A percentile compares a stretch with the other conserved stretches of the same genome.
phyloP scores from a whole-genome alignment of 2,113 vertebrate species.

The Blennius ocellaris region DNA sequence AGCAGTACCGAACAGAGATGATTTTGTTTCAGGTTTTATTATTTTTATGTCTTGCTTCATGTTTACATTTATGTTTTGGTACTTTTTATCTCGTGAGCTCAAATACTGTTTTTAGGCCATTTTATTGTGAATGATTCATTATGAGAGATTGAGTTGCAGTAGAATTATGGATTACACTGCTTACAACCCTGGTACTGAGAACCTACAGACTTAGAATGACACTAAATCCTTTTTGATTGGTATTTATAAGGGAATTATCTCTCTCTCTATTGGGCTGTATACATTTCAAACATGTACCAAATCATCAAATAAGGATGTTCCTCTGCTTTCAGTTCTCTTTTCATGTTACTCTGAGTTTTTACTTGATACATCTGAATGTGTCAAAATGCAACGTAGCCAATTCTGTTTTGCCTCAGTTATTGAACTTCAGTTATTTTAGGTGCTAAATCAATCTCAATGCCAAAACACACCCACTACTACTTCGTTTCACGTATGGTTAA shows the following conservation, averaged over 20 bases:
- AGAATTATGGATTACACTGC: too few species aligned
- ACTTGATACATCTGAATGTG: not conserved
- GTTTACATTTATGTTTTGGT: not conserved
- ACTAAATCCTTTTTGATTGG: too few species aligned
- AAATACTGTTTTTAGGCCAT: not conserved
- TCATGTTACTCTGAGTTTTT: not conserved
- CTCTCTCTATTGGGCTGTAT: too few species aligned
- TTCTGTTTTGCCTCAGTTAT: slow-evolving; percentile 12
- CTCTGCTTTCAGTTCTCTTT: not conserved
- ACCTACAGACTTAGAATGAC: too few species aligned
- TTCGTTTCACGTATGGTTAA: not conserved
- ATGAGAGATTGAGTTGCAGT: too few species aligned
- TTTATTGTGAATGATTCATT: not conserved
- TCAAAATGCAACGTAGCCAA: not conserved
- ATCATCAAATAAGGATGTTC: too few species aligned
- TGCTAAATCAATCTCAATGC: not conserved
- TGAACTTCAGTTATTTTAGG: not conserved
- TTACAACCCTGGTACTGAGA: too few species aligned
- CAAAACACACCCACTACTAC: slow-evolving; percentile 6
- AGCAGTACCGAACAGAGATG: not conserved
- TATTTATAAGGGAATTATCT: too few species aligned
- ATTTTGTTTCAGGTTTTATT: slow-evolving; percentile 5
- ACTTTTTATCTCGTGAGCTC: slow-evolving; percentile 10
- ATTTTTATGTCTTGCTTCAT: not conserved
- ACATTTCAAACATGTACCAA: too few species aligned